Conservation (phyloP, 2,888 invertebrate species). For the Trissolcus brochymenae region DNA sequence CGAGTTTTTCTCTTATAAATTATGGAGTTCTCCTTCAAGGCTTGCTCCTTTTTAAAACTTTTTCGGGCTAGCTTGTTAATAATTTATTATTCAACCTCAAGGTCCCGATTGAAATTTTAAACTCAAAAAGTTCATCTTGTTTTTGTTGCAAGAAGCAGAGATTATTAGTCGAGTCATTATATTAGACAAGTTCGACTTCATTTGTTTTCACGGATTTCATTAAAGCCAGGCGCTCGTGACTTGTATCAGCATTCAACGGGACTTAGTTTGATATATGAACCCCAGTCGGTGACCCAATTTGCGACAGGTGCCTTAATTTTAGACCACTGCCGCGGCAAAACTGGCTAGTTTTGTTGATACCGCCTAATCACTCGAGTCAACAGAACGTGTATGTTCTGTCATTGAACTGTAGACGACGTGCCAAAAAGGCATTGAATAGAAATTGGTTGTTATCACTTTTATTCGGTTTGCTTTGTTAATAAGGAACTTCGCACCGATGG, state of each 20-base stretch:
- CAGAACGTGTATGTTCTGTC: too few relatives aligned
- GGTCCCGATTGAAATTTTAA: not conserved
- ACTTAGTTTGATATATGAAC: slow-evolving; percentile 46
- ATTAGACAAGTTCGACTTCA: slow-evolving; percentile 12
- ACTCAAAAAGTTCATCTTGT: not conserved
- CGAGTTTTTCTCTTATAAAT: too few relatives aligned
- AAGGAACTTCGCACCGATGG: slow-evolving; percentile 3
- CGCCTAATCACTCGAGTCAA: slow-evolving; percentile 3
- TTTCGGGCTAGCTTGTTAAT: too few relatives aligned
- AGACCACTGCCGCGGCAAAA: slow-evolving; percentile 10
- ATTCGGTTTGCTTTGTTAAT: not conserved
- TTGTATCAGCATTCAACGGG: slow-evolving; percentile 41
- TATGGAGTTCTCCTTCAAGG: too few relatives aligned
- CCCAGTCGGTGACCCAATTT: slow-evolving; percentile 27
- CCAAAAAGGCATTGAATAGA: slow-evolving; percentile 4
- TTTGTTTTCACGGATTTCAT: slow-evolving; percentile 40
- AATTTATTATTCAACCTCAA: too few relatives aligned
- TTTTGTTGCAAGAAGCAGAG: not conserved
- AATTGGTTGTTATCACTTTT: slow-evolving; percentile 25
- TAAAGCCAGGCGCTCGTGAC: slow-evolving; percentile 18
- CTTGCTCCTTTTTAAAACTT: too few relatives aligned
- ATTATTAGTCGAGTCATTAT: not conserved
- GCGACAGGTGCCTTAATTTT: slow-evolving; percentile 35
- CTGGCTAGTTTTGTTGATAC: slow-evolving; percentile 20
- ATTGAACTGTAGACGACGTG: too few relatives aligned